These are phyloP conservation scores for Drosophila grimshawi DNA, from an alignment of 1,140 invertebrate species.

Conservation along the genomic window DNA sequence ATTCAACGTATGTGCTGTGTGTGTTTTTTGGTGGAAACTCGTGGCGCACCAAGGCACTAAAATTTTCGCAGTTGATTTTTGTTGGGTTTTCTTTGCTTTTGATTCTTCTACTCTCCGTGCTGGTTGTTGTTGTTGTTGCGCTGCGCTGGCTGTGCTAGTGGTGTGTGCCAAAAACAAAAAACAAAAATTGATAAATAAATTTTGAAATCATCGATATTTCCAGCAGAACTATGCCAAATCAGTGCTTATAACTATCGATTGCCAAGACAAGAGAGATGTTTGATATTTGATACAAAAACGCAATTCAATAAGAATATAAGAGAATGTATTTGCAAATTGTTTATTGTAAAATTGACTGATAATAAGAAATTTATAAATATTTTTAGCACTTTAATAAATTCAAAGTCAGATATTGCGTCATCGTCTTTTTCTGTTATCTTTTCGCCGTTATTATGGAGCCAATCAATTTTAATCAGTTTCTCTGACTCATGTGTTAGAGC, in stretches of 20 bases:
- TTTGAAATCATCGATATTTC: conserved; percentile 21
- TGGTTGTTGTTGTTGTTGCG: conserved; percentile 33
- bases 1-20: conserved; percentile 6
- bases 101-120: conserved; percentile 31
- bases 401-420: not conserved
- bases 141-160: conserved; percentile 30
- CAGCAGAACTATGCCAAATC: not conserved
- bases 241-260: not conserved
- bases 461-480: not conserved
- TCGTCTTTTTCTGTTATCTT: not conserved
- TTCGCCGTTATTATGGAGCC: not conserved
- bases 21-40: conserved; percentile 25
- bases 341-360: not conserved
- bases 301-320: not conserved
- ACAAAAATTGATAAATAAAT: conserved; percentile 25
- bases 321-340: not conserved
- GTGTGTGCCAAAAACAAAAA: not conserved
- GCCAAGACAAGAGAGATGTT: not conserved
- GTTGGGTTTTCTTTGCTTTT: conserved; percentile 48
- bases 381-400: not conserved
- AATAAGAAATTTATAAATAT: not conserved
- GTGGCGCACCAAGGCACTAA: conserved; percentile 35
- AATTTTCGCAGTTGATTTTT: conserved; percentile 45
- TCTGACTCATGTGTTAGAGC: too few relatives aligned
- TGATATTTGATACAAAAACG: too few relatives aligned